phyloP scores from a whole-genome alignment of 2,888 invertebrate species.

The Lottia gigantea region DNA sequence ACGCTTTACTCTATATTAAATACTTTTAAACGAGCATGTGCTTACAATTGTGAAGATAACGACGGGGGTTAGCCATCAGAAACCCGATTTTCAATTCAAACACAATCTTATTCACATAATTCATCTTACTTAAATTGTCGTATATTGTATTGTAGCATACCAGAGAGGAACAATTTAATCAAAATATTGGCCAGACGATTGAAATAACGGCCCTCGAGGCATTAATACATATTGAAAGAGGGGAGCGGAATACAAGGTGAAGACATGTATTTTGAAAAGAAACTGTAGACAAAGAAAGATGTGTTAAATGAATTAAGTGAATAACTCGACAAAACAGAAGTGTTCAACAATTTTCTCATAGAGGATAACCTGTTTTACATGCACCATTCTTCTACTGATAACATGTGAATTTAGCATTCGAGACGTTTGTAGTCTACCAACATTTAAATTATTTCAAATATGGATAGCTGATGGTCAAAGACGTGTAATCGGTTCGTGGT shows the following conservation, averaged over 20 bases:
- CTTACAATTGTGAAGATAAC: constrained; percentile 3
- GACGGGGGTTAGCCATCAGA: background rate
- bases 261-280: background rate
- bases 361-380: too few relatives aligned
- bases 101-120: background rate
- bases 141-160: background rate
- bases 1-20: background rate
- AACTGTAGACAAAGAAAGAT: constrained; percentile 6
- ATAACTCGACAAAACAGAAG: background rate
- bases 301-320: background rate
- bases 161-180: too few relatives aligned
- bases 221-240: background rate
- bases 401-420: too few relatives aligned
- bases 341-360: too few relatives aligned
- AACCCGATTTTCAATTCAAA: constrained; percentile 5
- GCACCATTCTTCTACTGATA: too few relatives aligned
- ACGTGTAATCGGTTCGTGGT: too few relatives aligned
- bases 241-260: background rate
- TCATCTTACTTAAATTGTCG: background rate
- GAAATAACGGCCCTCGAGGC: constrained; percentile 5
- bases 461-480: too few relatives aligned
- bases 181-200: background rate
- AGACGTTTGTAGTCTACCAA: too few relatives aligned
- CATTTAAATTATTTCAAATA: too few relatives aligned
- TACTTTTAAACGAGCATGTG: constrained; percentile 1